Base-by-base conservation (phyloP, 2,113 vertebrate genomes). In the Anarrhichthys ocellatus region DNA sequence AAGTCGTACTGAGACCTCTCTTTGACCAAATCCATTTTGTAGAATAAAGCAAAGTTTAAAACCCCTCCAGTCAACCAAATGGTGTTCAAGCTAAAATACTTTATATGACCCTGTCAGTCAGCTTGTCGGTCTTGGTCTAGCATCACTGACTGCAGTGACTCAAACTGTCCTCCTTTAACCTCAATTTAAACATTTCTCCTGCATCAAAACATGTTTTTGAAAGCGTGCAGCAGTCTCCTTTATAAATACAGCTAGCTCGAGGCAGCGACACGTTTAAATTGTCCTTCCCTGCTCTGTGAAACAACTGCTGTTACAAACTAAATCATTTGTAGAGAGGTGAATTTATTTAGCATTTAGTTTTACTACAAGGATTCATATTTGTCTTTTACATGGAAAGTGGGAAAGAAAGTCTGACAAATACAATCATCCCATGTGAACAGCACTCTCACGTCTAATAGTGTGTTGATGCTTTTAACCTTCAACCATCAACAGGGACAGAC, bases 221-320 rank as follows among this genome's bases (percentile, higher is more conserved):
- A 52, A 36, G 34, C 4, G 5, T 38, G 75, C 73, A 56, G 6
- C 54, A 77, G 72, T 73, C 72, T 72, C 66, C 85, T 80, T 83
- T 78, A 76, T 85, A 87, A 89, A 89, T 87, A 90, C 81, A 88
- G 48, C 73, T 44, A 76, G 70, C 44, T 78, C 62, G 22, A 59
- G 83, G 65, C 65, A 62, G 78, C 61, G 72, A 40, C 69, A 72
- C 2, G 40, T 64, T 56, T 74, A 70, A 78, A 84, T 15, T 6
- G 62, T 62, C 82, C 78, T 75, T 5, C 48, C 66, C 6, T 65
- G 4, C 27, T 73, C 67, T 73, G 40, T 68, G 20, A 78, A 85
- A 80, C 79, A 76, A 77, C 78, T 76, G 81, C 63, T 65, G 81
- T 6, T 77, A 73, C 58, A 67, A 17, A 67, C 14, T 56, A 18